Evolutionary conservation across 2,797 vertebrate genomes (phyloP).

Genomic region (Gymnothorax reevesii): DNA sequence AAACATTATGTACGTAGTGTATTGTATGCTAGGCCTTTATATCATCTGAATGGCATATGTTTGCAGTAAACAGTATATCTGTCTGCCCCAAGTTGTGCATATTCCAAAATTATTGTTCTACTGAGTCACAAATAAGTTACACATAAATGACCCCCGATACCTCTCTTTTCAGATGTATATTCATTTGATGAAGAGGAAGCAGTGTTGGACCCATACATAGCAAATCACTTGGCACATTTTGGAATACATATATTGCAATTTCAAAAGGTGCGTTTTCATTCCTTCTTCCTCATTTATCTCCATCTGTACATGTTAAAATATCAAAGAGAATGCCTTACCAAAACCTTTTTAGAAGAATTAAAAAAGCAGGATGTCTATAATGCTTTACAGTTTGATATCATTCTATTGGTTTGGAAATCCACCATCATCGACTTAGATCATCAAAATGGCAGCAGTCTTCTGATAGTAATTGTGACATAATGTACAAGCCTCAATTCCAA

Average conservation of each 20-base stretch:
- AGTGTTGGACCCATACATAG: constrained; percentile 90
- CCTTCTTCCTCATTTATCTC: not conserved
- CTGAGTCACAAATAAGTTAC: not conserved
- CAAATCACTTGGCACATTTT: constrained; percentile 94
- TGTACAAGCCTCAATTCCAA: too few species aligned
- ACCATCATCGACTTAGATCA: not conserved
- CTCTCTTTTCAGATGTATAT: constrained; percentile 84
- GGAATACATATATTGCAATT: constrained; percentile 98
- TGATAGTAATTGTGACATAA: not conserved
- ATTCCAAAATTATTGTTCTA: not conserved
- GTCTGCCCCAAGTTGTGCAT: not conserved
- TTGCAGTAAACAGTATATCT: not conserved
- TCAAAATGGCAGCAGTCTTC: not conserved
- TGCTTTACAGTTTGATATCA: not conserved
- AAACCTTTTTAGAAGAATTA: not conserved
- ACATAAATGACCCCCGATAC: not conserved
- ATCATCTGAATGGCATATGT: not conserved
- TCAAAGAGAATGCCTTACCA: not conserved
- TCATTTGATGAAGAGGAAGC: constrained; percentile 98
- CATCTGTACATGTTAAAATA: not conserved
- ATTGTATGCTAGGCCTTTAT: too few species aligned
- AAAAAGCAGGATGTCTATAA: too few species aligned
- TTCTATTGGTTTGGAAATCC: not conserved
- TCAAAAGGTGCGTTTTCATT: constrained; percentile 79
- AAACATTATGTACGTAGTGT: too few species aligned